Evolutionary conservation across 2,797 vertebrate species (phyloP).

Genomic region (Phaenicophaeus curvirostris): DNA sequence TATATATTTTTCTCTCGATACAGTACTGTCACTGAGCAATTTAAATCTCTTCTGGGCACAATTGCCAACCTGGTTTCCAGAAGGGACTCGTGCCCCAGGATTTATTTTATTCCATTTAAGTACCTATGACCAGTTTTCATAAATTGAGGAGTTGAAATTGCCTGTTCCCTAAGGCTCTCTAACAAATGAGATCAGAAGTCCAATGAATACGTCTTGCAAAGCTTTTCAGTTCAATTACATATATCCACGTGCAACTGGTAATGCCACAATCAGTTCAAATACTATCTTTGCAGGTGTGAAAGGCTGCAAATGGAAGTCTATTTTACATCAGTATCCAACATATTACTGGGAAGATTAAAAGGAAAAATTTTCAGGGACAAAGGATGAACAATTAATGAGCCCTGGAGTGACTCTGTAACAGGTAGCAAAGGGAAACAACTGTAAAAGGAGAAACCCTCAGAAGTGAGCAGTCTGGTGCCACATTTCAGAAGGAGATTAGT

Average conservation of each 20-base stretch:
- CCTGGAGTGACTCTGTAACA: slow-evolving; percentile 41
- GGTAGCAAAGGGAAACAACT: slow-evolving; percentile 61
- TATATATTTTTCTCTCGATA: not conserved
- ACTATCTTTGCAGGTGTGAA: slow-evolving; percentile 24
- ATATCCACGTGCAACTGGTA: slow-evolving; percentile 19
- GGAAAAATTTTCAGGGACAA: slow-evolving; percentile 47
- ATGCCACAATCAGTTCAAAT: slow-evolving; percentile 8
- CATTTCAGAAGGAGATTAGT: slow-evolving; percentile 58
- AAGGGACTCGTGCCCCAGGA: slow-evolving; percentile 5
- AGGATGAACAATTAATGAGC: slow-evolving; percentile 60
- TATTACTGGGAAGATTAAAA: slow-evolving; percentile 47
- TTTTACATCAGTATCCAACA: slow-evolving; percentile 13
- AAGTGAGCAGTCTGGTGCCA: slow-evolving; percentile 54
- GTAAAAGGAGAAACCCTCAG: slow-evolving; percentile 12
- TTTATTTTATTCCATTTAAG: slow-evolving; percentile 45
- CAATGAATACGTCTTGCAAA: slow-evolving; percentile 27
- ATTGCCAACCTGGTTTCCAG: slow-evolving; percentile 30
- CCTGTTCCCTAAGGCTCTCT: slow-evolving; percentile 31
- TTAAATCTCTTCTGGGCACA: slow-evolving; percentile 44
- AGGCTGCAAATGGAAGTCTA: slow-evolving; percentile 37
- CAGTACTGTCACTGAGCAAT: not conserved
- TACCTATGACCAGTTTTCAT: slow-evolving; percentile 59
- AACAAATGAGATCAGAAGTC: slow-evolving; percentile 64
- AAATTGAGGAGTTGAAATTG: slow-evolving; percentile 51
- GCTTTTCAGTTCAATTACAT: slow-evolving; percentile 56